A percentile compares a stretch with the other conserved stretches of the same genome.
phyloP scores from a whole-genome alignment of 2,888 invertebrate genomes.

The Nomada goodeniana region DNA sequence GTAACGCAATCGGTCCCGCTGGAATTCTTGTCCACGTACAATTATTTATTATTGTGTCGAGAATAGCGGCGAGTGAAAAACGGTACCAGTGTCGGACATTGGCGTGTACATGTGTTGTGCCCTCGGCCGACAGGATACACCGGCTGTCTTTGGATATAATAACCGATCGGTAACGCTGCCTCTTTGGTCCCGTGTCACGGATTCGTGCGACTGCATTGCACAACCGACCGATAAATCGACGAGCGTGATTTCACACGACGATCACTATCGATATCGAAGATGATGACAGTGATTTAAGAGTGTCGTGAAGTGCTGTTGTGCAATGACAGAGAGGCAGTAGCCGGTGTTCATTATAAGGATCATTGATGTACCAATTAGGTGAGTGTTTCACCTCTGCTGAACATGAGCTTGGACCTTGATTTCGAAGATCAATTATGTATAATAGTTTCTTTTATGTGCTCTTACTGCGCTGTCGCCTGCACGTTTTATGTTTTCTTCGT shows the following conservation, averaged over 20 bases:
- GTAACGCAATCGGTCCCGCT: neutral
- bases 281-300: slow-evolving; percentile 71
- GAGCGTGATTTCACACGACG: slow-evolving; percentile 20
- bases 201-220: slow-evolving; percentile 28
- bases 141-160: slow-evolving; percentile 51
- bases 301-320: slow-evolving; percentile 80
- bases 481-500: neutral
- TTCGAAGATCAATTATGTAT: too few relatives aligned
- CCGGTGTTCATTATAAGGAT: slow-evolving; percentile 76
- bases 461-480: neutral
- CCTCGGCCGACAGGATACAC: slow-evolving; percentile 48
- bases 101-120: slow-evolving; percentile 49
- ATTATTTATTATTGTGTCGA: neutral
- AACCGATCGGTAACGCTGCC: slow-evolving; percentile 8
- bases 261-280: slow-evolving; percentile 50
- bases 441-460: too few relatives aligned
- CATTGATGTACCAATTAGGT: slow-evolving; percentile 83
- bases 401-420: neutral
- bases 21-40: neutral
- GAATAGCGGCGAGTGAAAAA: neutral
- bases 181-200: slow-evolving; percentile 11
- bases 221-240: slow-evolving; percentile 13
- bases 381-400: slow-evolving; percentile 44
- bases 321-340: slow-evolving; percentile 80
- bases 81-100: slow-evolving; percentile 40